A percentile compares a stretch with the other conserved stretches of the same genome.
Conservation (phyloP, 2,113 vertebrate genomes). For the Forbesichthys agassizii region DNA sequence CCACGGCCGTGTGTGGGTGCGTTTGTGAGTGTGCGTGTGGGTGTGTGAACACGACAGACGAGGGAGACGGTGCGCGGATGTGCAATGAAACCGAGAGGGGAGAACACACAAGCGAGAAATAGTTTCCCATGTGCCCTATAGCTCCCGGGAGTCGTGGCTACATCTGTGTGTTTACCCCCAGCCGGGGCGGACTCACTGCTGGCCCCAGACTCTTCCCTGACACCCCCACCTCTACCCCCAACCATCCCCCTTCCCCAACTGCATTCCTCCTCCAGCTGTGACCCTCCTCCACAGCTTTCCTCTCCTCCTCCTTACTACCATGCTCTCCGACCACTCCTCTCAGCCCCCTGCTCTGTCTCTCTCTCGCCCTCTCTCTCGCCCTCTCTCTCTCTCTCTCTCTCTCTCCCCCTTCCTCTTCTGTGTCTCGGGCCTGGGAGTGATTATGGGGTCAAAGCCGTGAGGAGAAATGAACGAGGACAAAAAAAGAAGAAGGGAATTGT, state of each 20-base stretch:
- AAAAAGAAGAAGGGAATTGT: slow-evolving; percentile 43
- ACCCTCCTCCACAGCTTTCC: slow-evolving; percentile 55
- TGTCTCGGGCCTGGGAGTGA: slow-evolving; percentile 68
- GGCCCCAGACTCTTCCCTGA: too few relatives aligned
- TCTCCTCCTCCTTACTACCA: slow-evolving; percentile 64
- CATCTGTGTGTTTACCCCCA: slow-evolving; percentile 47
- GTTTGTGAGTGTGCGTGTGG: neutral
- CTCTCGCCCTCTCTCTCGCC: slow-evolving; percentile 3
- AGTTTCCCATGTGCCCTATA: slow-evolving; percentile 66
- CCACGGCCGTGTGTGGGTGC: neutral
- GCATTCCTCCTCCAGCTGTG: slow-evolving; percentile 79
- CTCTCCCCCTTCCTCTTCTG: slow-evolving; percentile 23
- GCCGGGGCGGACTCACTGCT: too few relatives aligned
- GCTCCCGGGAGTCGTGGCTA: slow-evolving; percentile 48
- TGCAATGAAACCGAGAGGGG: slow-evolving; percentile 14
- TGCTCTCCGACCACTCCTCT: slow-evolving; percentile 74
- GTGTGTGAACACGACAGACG: slow-evolving; percentile 3
- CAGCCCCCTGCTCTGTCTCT: slow-evolving; percentile 58
- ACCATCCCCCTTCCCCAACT: slow-evolving; percentile 12
- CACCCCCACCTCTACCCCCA: too few relatives aligned
- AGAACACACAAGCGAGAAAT: slow-evolving; percentile 32
- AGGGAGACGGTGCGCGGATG: neutral
- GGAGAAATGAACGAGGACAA: slow-evolving; percentile 45
- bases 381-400: slow-evolving; percentile 44
- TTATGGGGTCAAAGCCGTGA: slow-evolving; percentile 54